Evolutionary conservation across 1,140 invertebrate genomes (phyloP).

Genomic region (Calliopsis andreniformis): DNA sequence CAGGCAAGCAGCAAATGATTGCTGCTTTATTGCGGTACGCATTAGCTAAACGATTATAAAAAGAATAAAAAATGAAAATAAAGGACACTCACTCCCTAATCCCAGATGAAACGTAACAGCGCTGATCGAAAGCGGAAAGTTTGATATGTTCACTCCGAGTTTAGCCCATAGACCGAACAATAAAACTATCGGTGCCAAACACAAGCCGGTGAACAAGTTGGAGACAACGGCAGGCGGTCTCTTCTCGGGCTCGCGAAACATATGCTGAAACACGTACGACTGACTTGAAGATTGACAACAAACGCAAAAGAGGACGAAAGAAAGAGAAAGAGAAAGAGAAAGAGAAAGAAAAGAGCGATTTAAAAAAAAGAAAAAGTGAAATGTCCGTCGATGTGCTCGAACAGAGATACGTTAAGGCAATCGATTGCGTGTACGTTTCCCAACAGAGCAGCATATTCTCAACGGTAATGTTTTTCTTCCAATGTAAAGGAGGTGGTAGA

Average conservation of each 20-base stretch:
- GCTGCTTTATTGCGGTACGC: no score
- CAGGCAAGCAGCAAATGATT: no score
- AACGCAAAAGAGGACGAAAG: neutral
- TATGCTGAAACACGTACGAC: conserved; percentile 86
- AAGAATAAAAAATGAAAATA: neutral
- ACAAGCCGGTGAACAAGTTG: conserved; percentile 93
- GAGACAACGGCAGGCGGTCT: conserved; percentile 93
- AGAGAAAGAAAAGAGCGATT: no score
- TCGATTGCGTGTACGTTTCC: no score
- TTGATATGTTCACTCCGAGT: conserved; percentile 94
- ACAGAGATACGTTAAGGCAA: no score
- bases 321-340: neutral
- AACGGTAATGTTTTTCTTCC: conserved; percentile 68
- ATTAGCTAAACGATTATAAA: no score
- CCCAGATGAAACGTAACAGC: conserved; percentile 94
- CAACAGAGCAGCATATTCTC: no score
- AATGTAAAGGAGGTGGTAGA: conserved; percentile 77
- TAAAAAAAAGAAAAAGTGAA: no score
- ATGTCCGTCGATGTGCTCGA: conserved; percentile 34
- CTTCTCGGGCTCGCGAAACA: conserved; percentile 95
- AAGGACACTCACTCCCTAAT: conserved; percentile 84
- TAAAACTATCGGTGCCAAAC: conserved; percentile 90
- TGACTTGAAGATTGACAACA: neutral
- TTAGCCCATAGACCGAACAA: conserved; percentile 93
- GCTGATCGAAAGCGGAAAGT: conserved; percentile 89